These are phyloP conservation scores for Tenthredo mesomela DNA, from an alignment of 2,888 invertebrate species.

Conservation along the genomic window DNA sequence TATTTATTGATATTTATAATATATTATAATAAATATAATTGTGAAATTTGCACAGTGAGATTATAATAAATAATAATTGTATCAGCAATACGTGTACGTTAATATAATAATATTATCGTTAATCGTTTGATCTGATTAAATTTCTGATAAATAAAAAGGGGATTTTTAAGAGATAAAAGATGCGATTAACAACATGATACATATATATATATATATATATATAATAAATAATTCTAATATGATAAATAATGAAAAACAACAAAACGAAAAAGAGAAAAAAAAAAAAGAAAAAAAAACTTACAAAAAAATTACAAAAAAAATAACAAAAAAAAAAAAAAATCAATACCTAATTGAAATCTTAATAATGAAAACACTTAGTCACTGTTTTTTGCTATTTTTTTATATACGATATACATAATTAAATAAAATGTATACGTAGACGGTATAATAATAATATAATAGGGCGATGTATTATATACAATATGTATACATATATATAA, in stretches of 20 bases:
- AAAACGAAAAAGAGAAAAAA: background rate
- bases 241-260: background rate
- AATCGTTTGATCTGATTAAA: background rate
- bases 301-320: background rate
- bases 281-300: background rate
- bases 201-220: background rate
- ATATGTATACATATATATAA: slow-evolving; percentile 8
- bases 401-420: slow-evolving; percentile 5
- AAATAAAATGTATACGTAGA: background rate
- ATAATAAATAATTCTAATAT: background rate
- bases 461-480: background rate
- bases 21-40: background rate
- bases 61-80: background rate
- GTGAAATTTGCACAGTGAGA: background rate
- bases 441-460: background rate
- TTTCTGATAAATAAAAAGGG: background rate
- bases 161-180: slow-evolving; percentile 24
- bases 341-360: slow-evolving; percentile 57
- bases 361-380: slow-evolving; percentile 75
- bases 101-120: background rate
- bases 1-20: too few species aligned
- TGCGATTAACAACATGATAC: background rate
- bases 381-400: slow-evolving; percentile 76
- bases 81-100: background rate
- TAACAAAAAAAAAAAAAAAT: background rate